Base-by-base conservation (phyloP, 2,113 vertebrate genomes). In the Noturus placidus region DNA sequence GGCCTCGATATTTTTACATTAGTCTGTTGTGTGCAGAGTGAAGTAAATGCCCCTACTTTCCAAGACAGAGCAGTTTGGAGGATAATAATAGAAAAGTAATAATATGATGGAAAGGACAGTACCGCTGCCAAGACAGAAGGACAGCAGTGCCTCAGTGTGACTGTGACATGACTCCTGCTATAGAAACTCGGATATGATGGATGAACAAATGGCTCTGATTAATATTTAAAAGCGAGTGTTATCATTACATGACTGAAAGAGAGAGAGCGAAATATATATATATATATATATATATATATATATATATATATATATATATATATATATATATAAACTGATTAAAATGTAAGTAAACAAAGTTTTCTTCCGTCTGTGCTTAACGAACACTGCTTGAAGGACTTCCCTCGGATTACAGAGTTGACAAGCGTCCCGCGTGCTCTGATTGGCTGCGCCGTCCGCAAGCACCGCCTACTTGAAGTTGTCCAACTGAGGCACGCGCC, bases 81-180 rank as follows among this genome's bases (percentile, higher is more conserved):
- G 92, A 92, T 91, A 88, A 92, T 92, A 93, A 92, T 92, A 93
- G 89, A 91, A 61, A 83, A 77, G 86, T 89, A 80, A 91, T 89
- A 89, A 84, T 85, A 88, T 87, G 85, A 85, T 87, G 88, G 79
- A 89, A 87, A 74, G 82, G 85, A 90, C 87, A 86, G 80, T 82
- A 46, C 35, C 61, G 80, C 83, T 91, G 91, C 89, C 91, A 91
- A 91, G 81, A 91, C 67, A 15, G 84, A 82, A 57, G 77, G 84
- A 86, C 69, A 80, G 3, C 35, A 87, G 76, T 77, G 63, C 77
- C 63, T 52, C 20, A 84, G 25, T 56, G 67, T 78, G 52, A 86
- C 70, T 56, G 77, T 78, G 52, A 86, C 70, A 63, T 22, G n/a
- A 35, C 35, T 70, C 38, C 83, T 83, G 70, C 22, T 38, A 52